Evolutionary conservation across 2,797 vertebrate genomes (phyloP).

Genomic region (Pyrrhura leucotis): DNA sequence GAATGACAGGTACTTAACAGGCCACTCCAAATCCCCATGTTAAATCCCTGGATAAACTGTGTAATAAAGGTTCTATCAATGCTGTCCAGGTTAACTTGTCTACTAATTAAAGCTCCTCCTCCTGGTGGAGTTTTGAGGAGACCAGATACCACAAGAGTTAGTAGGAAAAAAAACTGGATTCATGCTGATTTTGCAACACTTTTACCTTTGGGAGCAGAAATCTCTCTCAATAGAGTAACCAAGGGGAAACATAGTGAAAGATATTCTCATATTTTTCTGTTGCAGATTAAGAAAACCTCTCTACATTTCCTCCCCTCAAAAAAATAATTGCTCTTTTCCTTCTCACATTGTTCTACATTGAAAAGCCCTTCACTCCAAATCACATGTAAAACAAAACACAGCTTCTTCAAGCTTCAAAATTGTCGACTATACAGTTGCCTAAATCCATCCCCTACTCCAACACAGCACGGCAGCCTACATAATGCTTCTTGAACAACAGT

Average conservation of each 20-base stretch:
- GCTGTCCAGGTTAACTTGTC: neutral
- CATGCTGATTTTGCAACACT: neutral
- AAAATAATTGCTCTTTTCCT: neutral
- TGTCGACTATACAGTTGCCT: neutral
- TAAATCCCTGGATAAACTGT: neutral
- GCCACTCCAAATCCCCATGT: neutral
- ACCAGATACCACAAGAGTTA: neutral
- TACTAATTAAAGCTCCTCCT: neutral
- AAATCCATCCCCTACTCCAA: neutral
- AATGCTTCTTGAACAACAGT: neutral
- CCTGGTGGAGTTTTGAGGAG: neutral
- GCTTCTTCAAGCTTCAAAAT: neutral
- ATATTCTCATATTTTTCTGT: neutral
- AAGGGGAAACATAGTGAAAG: neutral
- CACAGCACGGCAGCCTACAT: rapidly evolving
- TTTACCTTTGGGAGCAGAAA: neutral
- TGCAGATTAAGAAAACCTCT: neutral
- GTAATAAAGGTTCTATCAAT: neutral
- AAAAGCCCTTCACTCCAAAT: neutral
- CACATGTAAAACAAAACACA: neutral
- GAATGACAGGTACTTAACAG: neutral
- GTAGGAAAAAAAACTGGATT: neutral
- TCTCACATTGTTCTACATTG: neutral
- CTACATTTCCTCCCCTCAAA: neutral
- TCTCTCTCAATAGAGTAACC: neutral